A percentile compares a stretch with the other conserved stretches of the same genome.
These are phyloP conservation scores for Micrasema minimum DNA, from an alignment of 1,140 invertebrate species.

Conservation along the genomic window DNA sequence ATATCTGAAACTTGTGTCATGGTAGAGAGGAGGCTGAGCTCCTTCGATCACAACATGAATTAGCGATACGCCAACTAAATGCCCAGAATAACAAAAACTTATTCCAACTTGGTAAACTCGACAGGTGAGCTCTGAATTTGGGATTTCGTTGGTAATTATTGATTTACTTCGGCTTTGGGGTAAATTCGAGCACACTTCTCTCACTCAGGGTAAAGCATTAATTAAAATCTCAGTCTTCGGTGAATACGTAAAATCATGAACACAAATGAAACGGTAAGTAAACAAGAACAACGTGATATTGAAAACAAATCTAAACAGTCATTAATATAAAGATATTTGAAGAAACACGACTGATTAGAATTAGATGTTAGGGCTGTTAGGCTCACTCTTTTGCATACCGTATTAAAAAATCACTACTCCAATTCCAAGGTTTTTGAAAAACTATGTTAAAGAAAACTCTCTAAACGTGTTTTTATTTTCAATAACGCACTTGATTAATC, in stretches of 20 bases:
- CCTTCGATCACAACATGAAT: conserved; percentile 40
- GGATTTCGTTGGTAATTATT: conserved; percentile 42
- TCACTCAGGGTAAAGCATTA: conserved; percentile 21
- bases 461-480: no score
- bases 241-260: conserved; percentile 2
- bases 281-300: no score
- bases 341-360: no score
- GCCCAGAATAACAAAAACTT: conserved; percentile 44
- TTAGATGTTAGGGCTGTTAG: no score
- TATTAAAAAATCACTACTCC: no score
- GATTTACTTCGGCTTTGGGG: conserved; percentile 30
- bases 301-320: no score
- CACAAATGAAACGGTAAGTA: neutral
- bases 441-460: no score
- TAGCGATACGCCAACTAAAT: conserved; percentile 42
- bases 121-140: conserved; percentile 40
- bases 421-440: no score
- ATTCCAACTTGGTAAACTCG: conserved; percentile 39
- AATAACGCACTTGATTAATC: no score
- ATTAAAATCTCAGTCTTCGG: conserved; percentile 35
- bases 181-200: conserved; percentile 9
- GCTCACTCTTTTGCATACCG: no score
- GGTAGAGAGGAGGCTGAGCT: conserved; percentile 5
- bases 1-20: conserved; percentile 1
- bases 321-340: no score